These are phyloP conservation scores for Lamproptera curius DNA, from an alignment of 2,888 invertebrate species.

Conservation along the genomic window DNA sequence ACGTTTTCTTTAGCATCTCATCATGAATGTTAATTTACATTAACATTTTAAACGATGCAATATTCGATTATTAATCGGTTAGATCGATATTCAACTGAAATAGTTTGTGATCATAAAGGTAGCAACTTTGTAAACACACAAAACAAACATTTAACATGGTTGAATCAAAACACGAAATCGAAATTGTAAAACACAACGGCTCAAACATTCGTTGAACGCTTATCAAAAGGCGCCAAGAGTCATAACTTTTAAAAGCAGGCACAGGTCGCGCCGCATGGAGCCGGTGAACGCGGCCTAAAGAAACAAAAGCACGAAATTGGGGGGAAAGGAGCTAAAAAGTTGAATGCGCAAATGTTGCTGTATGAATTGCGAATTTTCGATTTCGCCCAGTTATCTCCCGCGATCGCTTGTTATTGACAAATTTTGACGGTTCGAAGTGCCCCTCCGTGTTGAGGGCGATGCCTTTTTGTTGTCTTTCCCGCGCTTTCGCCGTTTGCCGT, in stretches of 20 bases:
- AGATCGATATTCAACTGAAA: no score
- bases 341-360: conserved; percentile 32
- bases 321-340: conserved; percentile 53
- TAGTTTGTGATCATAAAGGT: no score
- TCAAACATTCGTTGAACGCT: no score
- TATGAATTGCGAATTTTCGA: conserved; percentile 18
- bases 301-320: conserved; percentile 54
- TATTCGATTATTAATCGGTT: no score
- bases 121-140: no score
- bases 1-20: no score
- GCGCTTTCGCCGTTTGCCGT: conserved; percentile 8
- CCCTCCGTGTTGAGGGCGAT: not conserved
- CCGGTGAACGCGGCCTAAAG: conserved; percentile 39
- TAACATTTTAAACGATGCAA: no score
- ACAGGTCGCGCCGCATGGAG: not conserved
- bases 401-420: conserved; percentile 13
- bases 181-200: no score
- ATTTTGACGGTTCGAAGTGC: conserved; percentile 10
- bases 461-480: conserved; percentile 6
- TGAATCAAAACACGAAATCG: no score
- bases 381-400: conserved; percentile 5
- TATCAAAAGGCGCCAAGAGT: not conserved
- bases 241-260: not conserved
- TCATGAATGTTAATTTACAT: no score
- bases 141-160: no score